phyloP scores from a whole-genome alignment of 1,140 invertebrate species.

The Nasonia vitripennis region DNA sequence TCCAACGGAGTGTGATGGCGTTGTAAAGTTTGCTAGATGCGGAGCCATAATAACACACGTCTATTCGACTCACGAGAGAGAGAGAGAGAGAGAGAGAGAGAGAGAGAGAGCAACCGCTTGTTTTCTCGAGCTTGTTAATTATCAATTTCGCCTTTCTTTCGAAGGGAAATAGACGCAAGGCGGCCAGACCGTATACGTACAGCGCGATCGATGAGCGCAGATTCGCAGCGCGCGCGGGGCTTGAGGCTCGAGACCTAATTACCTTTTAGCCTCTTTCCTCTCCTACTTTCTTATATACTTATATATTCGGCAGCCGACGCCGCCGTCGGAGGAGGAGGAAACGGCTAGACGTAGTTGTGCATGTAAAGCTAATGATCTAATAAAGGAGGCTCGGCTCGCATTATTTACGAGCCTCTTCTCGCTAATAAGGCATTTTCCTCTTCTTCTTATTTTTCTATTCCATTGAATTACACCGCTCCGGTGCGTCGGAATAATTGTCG shows the following conservation, averaged over 20 bases:
- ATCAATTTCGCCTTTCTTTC: too few species aligned
- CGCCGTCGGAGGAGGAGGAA: not conserved
- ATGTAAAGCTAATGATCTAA: conserved; percentile 4
- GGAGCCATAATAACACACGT: too few species aligned
- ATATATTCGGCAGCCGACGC: not conserved
- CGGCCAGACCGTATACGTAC: too few species aligned
- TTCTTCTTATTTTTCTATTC: not conserved
- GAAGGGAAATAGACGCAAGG: too few species aligned
- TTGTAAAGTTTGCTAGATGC: too few species aligned
- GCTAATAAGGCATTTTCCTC: not conserved
- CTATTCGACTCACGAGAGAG: too few species aligned
- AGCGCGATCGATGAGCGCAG: not conserved
- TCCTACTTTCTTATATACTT: not conserved
- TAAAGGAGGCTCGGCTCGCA: not conserved
- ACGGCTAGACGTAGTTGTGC: not conserved
- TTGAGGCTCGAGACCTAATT: not conserved
- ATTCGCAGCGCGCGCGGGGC: not conserved
- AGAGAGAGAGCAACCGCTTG: too few species aligned
- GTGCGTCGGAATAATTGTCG: not conserved
- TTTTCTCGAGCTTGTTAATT: too few species aligned
- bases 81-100: too few species aligned
- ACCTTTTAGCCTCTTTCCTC: not conserved
- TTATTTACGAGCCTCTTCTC: not conserved
- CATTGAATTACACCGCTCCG: not conserved
- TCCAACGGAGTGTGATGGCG: too few species aligned